A percentile compares a stretch with the other conserved stretches of the same genome.
These are phyloP conservation scores for Acleris emargana DNA, from an alignment of 2,888 invertebrate species.

Conservation along the genomic window DNA sequence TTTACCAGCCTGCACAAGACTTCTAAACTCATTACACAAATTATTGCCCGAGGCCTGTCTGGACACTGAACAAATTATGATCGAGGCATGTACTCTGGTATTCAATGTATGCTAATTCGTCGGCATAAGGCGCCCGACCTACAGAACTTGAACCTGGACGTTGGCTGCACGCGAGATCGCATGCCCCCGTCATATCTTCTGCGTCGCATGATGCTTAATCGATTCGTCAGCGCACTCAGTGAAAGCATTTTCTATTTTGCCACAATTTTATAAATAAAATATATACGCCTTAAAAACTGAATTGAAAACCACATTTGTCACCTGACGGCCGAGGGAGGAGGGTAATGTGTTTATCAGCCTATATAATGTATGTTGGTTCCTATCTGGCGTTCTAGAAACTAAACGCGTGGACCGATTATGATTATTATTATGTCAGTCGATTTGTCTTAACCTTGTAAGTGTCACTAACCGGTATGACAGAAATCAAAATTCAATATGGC, in stretches of 20 bases:
- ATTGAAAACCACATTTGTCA: no score
- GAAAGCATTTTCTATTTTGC: constrained; percentile 45
- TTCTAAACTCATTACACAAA: constrained; percentile 20
- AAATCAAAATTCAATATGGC: no score
- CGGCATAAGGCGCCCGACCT: constrained; percentile 58
- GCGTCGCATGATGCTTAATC: constrained; percentile 59
- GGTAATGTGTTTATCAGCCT: no score
- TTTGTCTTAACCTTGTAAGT: no score
- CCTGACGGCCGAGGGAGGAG: no score
- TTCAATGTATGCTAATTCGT: constrained; percentile 31
- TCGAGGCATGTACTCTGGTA: constrained; percentile 24
- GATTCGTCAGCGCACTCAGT: constrained; percentile 55
- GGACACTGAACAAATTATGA: constrained; percentile 14
- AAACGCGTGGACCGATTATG: no score
- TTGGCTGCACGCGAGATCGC: constrained; percentile 61
- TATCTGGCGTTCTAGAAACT: no score
- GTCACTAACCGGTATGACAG: no score
- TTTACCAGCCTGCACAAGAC: constrained; percentile 2
- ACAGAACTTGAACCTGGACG: constrained; percentile 51
- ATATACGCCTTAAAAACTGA: no score
- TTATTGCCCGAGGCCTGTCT: constrained; percentile 21
- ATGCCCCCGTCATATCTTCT: constrained; percentile 48
- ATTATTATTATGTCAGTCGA: no score
- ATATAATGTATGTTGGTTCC: no score
- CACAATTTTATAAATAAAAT: no score